Evolutionary conservation across 2,113 vertebrate genomes (phyloP).

Genomic region (Eptesicus fuscus): DNA sequence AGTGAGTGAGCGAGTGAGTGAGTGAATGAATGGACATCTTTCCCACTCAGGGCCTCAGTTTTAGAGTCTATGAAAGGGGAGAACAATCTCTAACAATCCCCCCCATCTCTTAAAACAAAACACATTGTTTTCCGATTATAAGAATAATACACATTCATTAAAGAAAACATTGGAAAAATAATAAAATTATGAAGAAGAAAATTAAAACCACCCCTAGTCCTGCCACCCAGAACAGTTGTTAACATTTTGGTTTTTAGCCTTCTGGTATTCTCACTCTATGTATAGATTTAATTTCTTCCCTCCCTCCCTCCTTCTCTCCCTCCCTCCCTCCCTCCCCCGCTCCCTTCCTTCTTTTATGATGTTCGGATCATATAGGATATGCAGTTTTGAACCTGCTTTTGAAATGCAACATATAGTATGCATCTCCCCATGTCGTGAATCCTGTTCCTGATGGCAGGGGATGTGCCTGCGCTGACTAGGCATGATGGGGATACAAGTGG

Average conservation of each 20-base stretch:
- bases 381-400: background rate
- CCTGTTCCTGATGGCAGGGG: background rate
- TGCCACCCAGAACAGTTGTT: slow-evolving; percentile 63
- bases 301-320: no score
- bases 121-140: slow-evolving; percentile 59
- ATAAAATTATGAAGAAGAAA: slow-evolving; percentile 69
- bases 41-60: background rate
- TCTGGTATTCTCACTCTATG: background rate
- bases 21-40: background rate
- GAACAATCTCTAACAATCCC: background rate
- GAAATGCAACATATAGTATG: background rate
- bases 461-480: fast-evolving
- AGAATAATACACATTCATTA: slow-evolving; percentile 70
- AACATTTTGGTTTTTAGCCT: background rate
- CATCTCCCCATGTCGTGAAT: background rate
- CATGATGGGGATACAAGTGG: background rate
- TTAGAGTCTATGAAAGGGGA: slow-evolving; percentile 1
- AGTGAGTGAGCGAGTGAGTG: background rate
- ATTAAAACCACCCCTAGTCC: slow-evolving; percentile 66
- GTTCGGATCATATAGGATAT: background rate
- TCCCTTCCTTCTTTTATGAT: background rate
- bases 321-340: background rate
- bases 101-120: slow-evolving; percentile 46
- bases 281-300: background rate
- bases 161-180: slow-evolving; percentile 70